These are phyloP conservation scores for Drosophila greeni DNA, from an alignment of 2,888 invertebrate species.

Conservation along the genomic window DNA sequence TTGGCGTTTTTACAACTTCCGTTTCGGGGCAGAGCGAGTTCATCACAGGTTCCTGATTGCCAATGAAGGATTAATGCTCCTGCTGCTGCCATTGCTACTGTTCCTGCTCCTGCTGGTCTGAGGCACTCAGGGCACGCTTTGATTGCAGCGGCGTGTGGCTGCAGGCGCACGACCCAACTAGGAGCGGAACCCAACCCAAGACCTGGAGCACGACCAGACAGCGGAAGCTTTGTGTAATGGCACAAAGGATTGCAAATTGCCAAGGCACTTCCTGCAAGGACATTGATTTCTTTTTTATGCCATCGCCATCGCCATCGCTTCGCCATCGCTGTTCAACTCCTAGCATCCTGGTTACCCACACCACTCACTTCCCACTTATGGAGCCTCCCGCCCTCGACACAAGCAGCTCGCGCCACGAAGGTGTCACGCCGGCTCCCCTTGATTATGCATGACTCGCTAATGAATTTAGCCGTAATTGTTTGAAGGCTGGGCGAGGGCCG, in stretches of 20 bases:
- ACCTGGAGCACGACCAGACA: slow-evolving; percentile 30
- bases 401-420: slow-evolving; percentile 5
- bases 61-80: slow-evolving; percentile 69
- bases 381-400: background rate
- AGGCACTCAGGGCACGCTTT: slow-evolving; percentile 43
- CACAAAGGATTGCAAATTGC: slow-evolving; percentile 77
- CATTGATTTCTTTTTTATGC: slow-evolving; percentile 59
- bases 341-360: slow-evolving; percentile 3
- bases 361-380: slow-evolving; percentile 10
- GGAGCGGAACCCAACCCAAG: slow-evolving; percentile 15
- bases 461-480: slow-evolving; percentile 55
- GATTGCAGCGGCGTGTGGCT: slow-evolving; percentile 64
- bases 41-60: slow-evolving; percentile 72
- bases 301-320: slow-evolving; percentile 7
- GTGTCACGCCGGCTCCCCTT: slow-evolving; percentile 31
- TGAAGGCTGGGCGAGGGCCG: slow-evolving; percentile 31
- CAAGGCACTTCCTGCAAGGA: slow-evolving; percentile 69
- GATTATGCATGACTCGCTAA: slow-evolving; percentile 52
- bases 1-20: slow-evolving; percentile 74
- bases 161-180: slow-evolving; percentile 52
- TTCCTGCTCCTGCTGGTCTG: slow-evolving; percentile 47
- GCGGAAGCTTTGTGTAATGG: slow-evolving; percentile 76
- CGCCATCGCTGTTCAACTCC: slow-evolving; percentile 10
- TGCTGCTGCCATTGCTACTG: slow-evolving; percentile 21
- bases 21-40: slow-evolving; percentile 49